Conservation (phyloP, 2,888 invertebrate species). For the Amblyjoppa proteus region DNA sequence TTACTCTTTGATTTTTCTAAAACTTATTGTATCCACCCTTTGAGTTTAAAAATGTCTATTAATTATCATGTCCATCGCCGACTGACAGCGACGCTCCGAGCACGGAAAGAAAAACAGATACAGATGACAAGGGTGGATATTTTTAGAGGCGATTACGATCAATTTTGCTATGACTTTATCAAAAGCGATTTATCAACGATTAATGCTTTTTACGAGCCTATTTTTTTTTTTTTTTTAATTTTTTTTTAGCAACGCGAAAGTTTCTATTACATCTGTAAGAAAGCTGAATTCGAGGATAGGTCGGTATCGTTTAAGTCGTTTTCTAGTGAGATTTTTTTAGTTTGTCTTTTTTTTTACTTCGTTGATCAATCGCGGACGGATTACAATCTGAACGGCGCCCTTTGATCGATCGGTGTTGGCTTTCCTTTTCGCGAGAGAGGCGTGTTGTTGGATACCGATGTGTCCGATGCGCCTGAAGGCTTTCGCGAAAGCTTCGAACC, state of each 20-base stretch:
- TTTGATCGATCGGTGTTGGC: conserved; percentile 84
- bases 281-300: conserved; percentile 61
- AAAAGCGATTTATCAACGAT: conserved; percentile 64
- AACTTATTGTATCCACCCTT: conserved; percentile 59
- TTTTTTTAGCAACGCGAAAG: conserved; percentile 47
- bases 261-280: conserved; percentile 61
- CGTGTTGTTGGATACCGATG: conserved; percentile 86
- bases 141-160: conserved; percentile 43
- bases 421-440: conserved; percentile 85
- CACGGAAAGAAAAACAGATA: conserved; percentile 34
- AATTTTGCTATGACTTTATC: conserved; percentile 59
- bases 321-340: conserved; percentile 49
- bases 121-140: conserved; percentile 43
- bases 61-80: conserved; percentile 20
- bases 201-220: conserved; percentile 51
- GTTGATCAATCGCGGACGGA: conserved; percentile 55
- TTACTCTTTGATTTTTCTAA: conserved; percentile 48
- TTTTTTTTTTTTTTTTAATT: conserved; percentile 8
- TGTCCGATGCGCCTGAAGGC: conserved; percentile 90
- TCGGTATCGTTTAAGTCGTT: conserved; percentile 34
- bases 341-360: conserved; percentile 41
- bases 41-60: conserved; percentile 37
- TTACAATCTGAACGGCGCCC: conserved; percentile 84
- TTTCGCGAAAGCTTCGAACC: conserved; percentile 89
- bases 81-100: conserved; percentile 32